Evolutionary conservation across 2,797 vertebrate species (phyloP).

Genomic region (Chaetodon trifasciatus): DNA sequence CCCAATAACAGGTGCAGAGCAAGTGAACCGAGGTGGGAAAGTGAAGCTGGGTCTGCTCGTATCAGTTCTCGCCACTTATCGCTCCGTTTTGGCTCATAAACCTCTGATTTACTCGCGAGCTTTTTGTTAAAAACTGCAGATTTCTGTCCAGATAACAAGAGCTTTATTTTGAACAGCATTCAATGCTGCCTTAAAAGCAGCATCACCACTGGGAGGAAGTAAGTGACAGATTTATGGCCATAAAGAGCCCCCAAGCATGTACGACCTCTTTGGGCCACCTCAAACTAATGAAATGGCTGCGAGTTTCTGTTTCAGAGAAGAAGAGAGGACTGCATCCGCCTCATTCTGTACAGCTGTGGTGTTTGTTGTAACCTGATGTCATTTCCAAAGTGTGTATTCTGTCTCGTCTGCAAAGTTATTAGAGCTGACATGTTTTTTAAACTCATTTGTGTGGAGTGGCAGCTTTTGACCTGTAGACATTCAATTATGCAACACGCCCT

Average conservation of each 20-base stretch:
- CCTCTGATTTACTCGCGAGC: slow-evolving; percentile 34
- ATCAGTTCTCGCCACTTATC: slow-evolving; percentile 46
- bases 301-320: slow-evolving; percentile 43
- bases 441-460: slow-evolving; percentile 66
- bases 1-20: slow-evolving; percentile 57
- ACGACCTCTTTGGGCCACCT: slow-evolving; percentile 58
- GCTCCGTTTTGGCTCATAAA: slow-evolving; percentile 54
- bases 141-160: slow-evolving; percentile 44
- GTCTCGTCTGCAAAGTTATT: slow-evolving; percentile 50
- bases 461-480: slow-evolving; percentile 45
- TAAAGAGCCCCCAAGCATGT: slow-evolving; percentile 65
- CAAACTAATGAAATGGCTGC: slow-evolving; percentile 60
- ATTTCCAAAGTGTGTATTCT: slow-evolving; percentile 14
- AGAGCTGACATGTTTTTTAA: slow-evolving; percentile 66
- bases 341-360: slow-evolving; percentile 4
- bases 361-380: slow-evolving; percentile 27
- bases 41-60: slow-evolving; percentile 22
- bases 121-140: slow-evolving; percentile 34
- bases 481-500: slow-evolving; percentile 26
- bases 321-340: background rate
- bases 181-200: slow-evolving; percentile 57
- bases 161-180: slow-evolving; percentile 46
- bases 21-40: slow-evolving; percentile 38
- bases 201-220: slow-evolving; percentile 64
- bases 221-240: slow-evolving; percentile 75